Evolutionary conservation across 2,113 vertebrate species (phyloP).

Genomic region (Leiothrix lutea): DNA sequence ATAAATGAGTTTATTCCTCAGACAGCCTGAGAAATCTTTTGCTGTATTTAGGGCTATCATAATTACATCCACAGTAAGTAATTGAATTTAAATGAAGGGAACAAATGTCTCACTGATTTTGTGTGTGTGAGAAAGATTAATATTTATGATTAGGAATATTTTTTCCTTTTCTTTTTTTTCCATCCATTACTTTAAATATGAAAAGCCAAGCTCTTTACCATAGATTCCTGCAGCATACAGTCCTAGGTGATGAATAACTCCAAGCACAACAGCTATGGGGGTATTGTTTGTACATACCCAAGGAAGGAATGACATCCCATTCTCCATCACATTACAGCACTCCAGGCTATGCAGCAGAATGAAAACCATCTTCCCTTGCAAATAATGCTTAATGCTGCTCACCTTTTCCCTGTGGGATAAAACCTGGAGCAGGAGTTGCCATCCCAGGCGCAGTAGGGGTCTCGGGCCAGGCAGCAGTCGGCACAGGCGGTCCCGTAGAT

Average conservation of each 20-base stretch:
- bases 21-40: background rate
- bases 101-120: background rate
- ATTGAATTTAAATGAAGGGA: constrained; percentile 24
- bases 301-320: background rate
- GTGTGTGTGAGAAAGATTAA: background rate
- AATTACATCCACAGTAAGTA: background rate
- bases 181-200: background rate
- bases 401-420: constrained; percentile 96
- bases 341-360: background rate
- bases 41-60: background rate
- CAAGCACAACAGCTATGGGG: background rate
- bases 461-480: constrained; percentile 95
- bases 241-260: background rate
- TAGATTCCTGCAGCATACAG: background rate
- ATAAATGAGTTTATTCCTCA: background rate
- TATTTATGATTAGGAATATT: background rate
- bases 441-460: constrained; percentile 98
- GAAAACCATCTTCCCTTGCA: background rate
- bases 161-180: background rate
- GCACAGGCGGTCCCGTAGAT: constrained; percentile 94
- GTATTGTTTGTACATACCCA: background rate
- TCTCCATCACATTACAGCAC: background rate
- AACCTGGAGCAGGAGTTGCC: constrained; percentile 94
- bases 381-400: background rate
- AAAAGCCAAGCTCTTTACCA: background rate